Conservation (phyloP, 2,888 invertebrate genomes). For the Drosophila rellima region DNA sequence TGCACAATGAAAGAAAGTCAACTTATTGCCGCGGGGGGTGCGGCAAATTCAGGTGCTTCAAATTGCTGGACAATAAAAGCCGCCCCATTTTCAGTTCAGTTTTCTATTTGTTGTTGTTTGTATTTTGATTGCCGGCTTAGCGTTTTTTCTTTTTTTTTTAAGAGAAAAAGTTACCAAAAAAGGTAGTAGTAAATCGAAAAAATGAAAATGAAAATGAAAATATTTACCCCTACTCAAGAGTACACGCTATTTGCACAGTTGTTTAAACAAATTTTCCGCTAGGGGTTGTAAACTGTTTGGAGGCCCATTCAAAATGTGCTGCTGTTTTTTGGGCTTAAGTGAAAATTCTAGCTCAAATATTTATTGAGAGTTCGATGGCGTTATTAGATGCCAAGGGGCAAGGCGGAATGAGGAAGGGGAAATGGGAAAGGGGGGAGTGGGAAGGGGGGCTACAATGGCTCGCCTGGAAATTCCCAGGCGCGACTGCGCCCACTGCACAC, state of each 20-base stretch:
- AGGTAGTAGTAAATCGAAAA: constrained; percentile 1
- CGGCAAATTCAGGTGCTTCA: constrained; percentile 46
- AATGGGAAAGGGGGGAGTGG: too few relatives aligned
- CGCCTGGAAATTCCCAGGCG: constrained; percentile 11
- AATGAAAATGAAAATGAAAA: constrained; percentile 20
- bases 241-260: constrained; percentile 68
- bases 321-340: constrained; percentile 50
- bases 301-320: constrained; percentile 34
- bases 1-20: constrained; percentile 56
- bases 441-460: too few relatives aligned
- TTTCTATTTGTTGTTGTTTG: constrained; percentile 47
- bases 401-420: neutral
- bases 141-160: constrained; percentile 35
- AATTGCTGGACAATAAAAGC: constrained; percentile 43
- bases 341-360: constrained; percentile 72
- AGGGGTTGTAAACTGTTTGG: constrained; percentile 47
- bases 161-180: constrained; percentile 18
- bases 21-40: constrained; percentile 30
- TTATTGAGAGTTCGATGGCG: constrained; percentile 55
- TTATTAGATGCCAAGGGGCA: neutral
- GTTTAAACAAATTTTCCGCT: constrained; percentile 72
- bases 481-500: neutral
- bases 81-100: constrained; percentile 40
- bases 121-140: constrained; percentile 69
- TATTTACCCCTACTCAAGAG: constrained; percentile 25